Evolutionary conservation across 2,888 invertebrate species (phyloP), one percentile per base, ranked within the genome.

Genomic region (Steinernema hermaphroditum): DNA sequence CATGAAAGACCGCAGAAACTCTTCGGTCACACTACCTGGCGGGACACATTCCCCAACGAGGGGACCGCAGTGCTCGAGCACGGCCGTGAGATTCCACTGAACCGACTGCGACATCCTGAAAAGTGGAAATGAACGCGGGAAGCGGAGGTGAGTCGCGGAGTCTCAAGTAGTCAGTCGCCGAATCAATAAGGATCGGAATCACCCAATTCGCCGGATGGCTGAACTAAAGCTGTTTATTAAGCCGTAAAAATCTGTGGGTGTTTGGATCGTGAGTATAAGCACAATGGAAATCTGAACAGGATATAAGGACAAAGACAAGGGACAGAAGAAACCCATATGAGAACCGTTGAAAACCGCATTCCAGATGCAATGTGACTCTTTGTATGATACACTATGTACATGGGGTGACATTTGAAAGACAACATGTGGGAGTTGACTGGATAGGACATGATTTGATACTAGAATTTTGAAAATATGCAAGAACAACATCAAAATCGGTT

Each of bases 191-290:
- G n/a, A n/a, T n/a, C n/a, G n/a, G n/a, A 12, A 37, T 37, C 37
- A 37, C 37, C 37, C 37, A 12, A 37, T 37, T 37, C 37, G 37
- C 37, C 12, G 37, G 37, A n/a, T n/a, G n/a, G n/a, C n/a, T n/a
- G n/a, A n/a, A n/a, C 1, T 62, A 62, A 62, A 62, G 29, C 62
- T 46, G 29, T 62, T 62, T 62, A 62, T 62, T 62, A 4, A 8
- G 6, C 1, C 27, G 8, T 32, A 62, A 32, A 62, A 62, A 6
- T 32, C 32, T 32, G 22, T 9, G 32, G 32, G 29, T 62, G 32
- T 62, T 62, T 62, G 32, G 12, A 62, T 54, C 54, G n/a, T n/a
- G n/a, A n/a, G n/a, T 22, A 50, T 22, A 22, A 22, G 9, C 46
- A 46, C n/a, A 46, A 14, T 6, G 50, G 12, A 22, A 12, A 24